Conservation (phyloP, 2,113 vertebrate genomes). For the Sterna hirundo region DNA sequence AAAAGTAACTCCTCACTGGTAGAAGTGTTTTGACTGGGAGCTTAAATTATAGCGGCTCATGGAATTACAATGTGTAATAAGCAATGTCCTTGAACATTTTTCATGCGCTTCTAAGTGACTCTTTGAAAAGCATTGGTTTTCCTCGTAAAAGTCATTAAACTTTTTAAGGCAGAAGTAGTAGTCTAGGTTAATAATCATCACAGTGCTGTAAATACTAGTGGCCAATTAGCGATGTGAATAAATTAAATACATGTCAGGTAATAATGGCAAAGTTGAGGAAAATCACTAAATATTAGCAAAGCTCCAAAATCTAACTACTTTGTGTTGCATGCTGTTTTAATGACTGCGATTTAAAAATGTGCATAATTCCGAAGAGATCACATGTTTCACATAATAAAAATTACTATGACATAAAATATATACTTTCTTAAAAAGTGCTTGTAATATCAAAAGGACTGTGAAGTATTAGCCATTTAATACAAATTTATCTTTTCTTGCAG, state of each 20-base stretch:
- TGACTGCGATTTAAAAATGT: conserved; percentile 37
- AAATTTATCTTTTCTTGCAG: conserved; percentile 68
- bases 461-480: conserved; percentile 73
- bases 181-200: background rate
- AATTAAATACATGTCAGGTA: conserved; percentile 40
- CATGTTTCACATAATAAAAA: conserved; percentile 66
- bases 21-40: conserved; percentile 11
- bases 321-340: conserved; percentile 30
- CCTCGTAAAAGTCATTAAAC: conserved; percentile 44
- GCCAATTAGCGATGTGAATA: background rate
- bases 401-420: conserved; percentile 66
- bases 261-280: background rate
- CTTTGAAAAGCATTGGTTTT: conserved; percentile 35
- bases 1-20: background rate
- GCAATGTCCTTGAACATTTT: conserved; percentile 22
- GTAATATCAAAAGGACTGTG: conserved; percentile 73
- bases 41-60: conserved; percentile 37
- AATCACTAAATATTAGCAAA: conserved; percentile 20
- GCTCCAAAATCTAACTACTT: background rate
- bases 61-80: conserved; percentile 22
- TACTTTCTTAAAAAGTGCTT: conserved; percentile 68
- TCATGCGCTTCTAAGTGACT: conserved; percentile 41
- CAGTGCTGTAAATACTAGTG: background rate
- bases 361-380: conserved; percentile 56
- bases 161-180: conserved; percentile 11